These are phyloP conservation scores for Tiliacea aurago DNA, from an alignment of 2,888 invertebrate genomes.

Conservation along the genomic window DNA sequence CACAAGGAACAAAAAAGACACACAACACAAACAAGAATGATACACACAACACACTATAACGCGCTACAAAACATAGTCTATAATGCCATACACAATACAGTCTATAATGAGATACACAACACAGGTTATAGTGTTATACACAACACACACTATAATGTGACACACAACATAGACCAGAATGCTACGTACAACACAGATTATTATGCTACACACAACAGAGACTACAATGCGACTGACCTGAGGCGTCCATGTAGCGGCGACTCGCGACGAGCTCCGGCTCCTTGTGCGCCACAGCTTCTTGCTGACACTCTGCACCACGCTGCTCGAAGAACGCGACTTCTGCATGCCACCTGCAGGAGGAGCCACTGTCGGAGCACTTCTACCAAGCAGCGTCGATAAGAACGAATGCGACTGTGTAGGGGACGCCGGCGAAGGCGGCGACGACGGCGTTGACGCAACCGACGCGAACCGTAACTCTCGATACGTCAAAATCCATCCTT, in stretches of 20 bases:
- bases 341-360: conserved; percentile 94
- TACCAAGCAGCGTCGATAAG: conserved; percentile 82
- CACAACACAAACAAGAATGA: too few species aligned
- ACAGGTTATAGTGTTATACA: neutral
- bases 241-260: conserved; percentile 94
- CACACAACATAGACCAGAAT: conserved; percentile 1
- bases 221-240: conserved; percentile 92
- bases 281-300: conserved; percentile 96
- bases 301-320: conserved; percentile 96
- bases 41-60: neutral
- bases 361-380: conserved; percentile 79
- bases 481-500: conserved; percentile 92
- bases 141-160: neutral
- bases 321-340: conserved; percentile 97
- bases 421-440: conserved; percentile 89
- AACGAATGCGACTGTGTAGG: conserved; percentile 87
- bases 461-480: conserved; percentile 82
- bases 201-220: conserved; percentile 14
- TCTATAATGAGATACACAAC: neutral
- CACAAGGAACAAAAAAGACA: neutral
- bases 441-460: conserved; percentile 86
- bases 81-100: neutral
- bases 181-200: neutral
- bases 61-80: neutral
- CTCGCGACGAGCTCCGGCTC: conserved; percentile 95